These are phyloP conservation scores for Albula goreensis DNA, from an alignment of 2,113 vertebrate genomes.

Conservation along the genomic window DNA sequence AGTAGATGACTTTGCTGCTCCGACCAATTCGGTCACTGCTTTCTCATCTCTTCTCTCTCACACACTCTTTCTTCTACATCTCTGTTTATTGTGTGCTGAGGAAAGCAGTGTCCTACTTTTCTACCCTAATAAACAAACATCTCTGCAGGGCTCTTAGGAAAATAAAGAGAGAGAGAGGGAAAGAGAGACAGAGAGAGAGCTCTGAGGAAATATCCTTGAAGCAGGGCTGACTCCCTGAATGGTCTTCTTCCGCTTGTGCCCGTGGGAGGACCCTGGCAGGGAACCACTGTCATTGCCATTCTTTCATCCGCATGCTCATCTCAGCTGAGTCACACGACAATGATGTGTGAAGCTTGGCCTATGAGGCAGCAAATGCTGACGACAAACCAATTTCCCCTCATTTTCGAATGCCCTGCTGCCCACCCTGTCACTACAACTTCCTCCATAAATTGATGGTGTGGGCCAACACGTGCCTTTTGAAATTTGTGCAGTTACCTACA, in stretches of 20 bases:
- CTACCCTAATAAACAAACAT: slow-evolving; percentile 25
- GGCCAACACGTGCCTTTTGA: too few species aligned
- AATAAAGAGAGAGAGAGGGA: background rate
- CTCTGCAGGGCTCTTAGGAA: slow-evolving; percentile 8
- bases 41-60: background rate
- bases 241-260: background rate
- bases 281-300: background rate
- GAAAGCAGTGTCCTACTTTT: slow-evolving; percentile 28
- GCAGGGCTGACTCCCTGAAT: background rate
- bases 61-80: background rate
- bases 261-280: slow-evolving; percentile 9
- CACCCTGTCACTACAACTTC: too few species aligned
- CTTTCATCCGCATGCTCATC: background rate
- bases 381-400: background rate
- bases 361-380: background rate
- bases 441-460: too few species aligned
- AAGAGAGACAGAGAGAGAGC: background rate
- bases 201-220: background rate
- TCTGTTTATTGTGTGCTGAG: background rate
- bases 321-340: background rate
- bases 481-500: too few species aligned
- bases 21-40: background rate
- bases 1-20: background rate
- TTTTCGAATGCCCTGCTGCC: background rate
- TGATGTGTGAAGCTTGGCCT: background rate